A percentile compares a stretch with the other conserved stretches of the same genome.
Evolutionary conservation across 2,888 invertebrate species (phyloP).

Genomic region (Spialia ferax): DNA sequence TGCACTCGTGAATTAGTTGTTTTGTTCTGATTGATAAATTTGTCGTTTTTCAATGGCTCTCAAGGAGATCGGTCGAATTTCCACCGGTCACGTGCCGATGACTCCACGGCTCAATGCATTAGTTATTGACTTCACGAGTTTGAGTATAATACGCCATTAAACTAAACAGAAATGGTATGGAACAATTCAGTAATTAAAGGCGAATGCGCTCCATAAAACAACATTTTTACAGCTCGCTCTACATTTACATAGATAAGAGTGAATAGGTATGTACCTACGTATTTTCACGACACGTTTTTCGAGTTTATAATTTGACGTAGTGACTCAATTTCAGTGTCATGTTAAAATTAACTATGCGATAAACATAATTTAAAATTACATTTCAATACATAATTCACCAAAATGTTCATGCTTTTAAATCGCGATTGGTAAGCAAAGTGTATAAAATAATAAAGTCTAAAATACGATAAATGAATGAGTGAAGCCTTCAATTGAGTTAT

Average conservation of each 20-base stretch:
- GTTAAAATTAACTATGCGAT: background rate
- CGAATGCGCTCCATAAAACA: slow-evolving; percentile 30
- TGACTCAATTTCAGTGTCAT: slow-evolving; percentile 25
- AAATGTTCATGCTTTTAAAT: background rate
- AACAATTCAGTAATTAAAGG: slow-evolving; percentile 30
- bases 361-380: background rate
- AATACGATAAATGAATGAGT: background rate
- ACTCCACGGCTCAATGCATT: slow-evolving; percentile 52
- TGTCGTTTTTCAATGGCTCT: slow-evolving; percentile 52
- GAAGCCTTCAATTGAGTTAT: background rate
- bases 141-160: slow-evolving; percentile 48
- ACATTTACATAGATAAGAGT: slow-evolving; percentile 37
- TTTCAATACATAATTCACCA: background rate
- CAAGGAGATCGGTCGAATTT: slow-evolving; percentile 59
- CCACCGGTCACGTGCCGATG: slow-evolving; percentile 64
- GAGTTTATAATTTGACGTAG: slow-evolving; percentile 23
- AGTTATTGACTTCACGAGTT: slow-evolving; percentile 49
- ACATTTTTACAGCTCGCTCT: slow-evolving; percentile 25
- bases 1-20: slow-evolving; percentile 9
- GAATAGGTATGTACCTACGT: slow-evolving; percentile 26
- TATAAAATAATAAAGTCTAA: background rate
- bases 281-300: slow-evolving; percentile 32
- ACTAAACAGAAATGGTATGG: slow-evolving; percentile 33
- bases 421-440: no score
- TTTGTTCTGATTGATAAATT: slow-evolving; percentile 41